Base-by-base conservation (phyloP, 2,888 invertebrate genomes). In the Volucella bombylans region DNA sequence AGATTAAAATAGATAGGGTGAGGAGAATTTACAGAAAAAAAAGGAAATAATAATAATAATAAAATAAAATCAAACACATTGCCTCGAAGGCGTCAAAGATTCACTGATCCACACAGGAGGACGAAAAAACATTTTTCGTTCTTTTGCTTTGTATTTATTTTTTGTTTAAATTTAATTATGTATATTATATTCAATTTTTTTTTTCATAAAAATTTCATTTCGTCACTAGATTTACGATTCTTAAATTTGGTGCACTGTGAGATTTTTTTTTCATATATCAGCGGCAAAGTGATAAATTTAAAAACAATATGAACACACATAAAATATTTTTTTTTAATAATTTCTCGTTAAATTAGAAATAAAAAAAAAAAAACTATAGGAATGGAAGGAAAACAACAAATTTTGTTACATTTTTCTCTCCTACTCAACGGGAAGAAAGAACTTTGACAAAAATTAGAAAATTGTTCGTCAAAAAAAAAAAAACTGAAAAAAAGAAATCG, bases 11-110 rank as follows among this genome's bases (percentile, higher is more conserved):
- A 82, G 86, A 86, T 78, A 76, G 74, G 67, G 50, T 71, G 69
- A 57, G 61, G 64, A 71, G 76, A 67, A 71, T 15, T 41, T 11
- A 57, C 49, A 77, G 72, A 65, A 14, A 54, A 45, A 76, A 82
- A 73, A 69, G 69, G 41, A 59, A 55, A 55, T 6, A 31, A 31
- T 31, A 31, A 31, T 31, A 31, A 31, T 31, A 31, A 31, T 31
- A 6, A 31, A 31, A 31, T 31, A 31, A 31, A 31, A 31, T 54
- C 49, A 72, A 67, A 85, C 76, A 82, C 73, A 78, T 73, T 79
- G 82, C 79, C 65, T 80, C 67, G 50, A 87, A 82, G 87, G 86
- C 87, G 86, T 86, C 79, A 82, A 80, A 74, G 72, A 74, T 68
- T 76, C 78, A 81, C 85, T 81, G 85, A 77, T 85, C 81, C 76